phyloP scores from a whole-genome alignment of 2,113 vertebrate species.

The Mionectes macconnelli region DNA sequence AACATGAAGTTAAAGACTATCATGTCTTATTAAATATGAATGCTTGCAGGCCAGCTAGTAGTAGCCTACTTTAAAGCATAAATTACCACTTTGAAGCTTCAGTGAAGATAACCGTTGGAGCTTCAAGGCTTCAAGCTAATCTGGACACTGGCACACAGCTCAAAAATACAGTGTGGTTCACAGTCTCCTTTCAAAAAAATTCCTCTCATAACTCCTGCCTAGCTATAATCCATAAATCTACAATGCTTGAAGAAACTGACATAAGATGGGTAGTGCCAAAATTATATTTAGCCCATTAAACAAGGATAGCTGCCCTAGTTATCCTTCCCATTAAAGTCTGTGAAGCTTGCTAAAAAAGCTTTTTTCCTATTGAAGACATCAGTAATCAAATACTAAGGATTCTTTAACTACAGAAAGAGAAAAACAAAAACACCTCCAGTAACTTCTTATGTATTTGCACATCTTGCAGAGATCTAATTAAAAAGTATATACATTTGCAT shows the following conservation, averaged over 20 bases:
- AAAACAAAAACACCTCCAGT: background rate
- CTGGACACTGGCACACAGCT: background rate
- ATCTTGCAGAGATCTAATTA: background rate
- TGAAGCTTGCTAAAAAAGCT: constrained; percentile 37
- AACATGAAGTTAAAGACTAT: background rate
- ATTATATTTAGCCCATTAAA: constrained; percentile 45
- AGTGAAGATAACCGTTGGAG: constrained; percentile 4
- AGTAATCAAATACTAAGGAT: background rate
- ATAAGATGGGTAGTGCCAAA: constrained; percentile 44
- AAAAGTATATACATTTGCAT: background rate
- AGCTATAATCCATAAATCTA: constrained; percentile 37
- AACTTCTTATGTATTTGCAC: background rate
- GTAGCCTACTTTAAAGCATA: background rate
- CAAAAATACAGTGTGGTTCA: background rate
- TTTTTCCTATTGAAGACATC: background rate
- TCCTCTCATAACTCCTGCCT: constrained; percentile 27
- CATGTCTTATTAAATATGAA: background rate
- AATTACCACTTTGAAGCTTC: background rate
- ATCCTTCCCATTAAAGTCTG: constrained; percentile 24
- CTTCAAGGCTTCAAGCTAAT: constrained; percentile 11
- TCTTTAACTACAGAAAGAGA: background rate
- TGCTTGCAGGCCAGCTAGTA: background rate
- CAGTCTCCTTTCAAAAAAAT: constrained; percentile 38
- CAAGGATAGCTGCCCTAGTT: background rate
- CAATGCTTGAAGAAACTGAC: constrained; percentile 26